phyloP scores from a whole-genome alignment of 2,113 vertebrate species.

The Verasper variegatus region DNA sequence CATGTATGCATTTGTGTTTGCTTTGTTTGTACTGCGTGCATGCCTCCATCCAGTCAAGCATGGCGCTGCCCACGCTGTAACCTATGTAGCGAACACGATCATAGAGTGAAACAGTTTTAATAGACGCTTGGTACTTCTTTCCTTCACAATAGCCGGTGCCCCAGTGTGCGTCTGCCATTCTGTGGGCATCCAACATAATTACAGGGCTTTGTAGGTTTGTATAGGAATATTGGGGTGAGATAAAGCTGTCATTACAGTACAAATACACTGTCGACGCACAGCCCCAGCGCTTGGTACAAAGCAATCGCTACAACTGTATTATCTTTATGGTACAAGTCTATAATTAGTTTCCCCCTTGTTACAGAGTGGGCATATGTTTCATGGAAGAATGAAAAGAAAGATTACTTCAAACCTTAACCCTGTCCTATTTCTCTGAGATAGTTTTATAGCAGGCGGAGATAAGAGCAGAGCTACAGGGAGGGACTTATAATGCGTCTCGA shows the following conservation, averaged over 20 bases:
- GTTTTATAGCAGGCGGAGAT: constrained; percentile 72
- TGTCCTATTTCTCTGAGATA: constrained; percentile 74
- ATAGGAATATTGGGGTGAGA: constrained; percentile 58
- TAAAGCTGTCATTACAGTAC: constrained; percentile 73
- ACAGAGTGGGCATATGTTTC: constrained; percentile 77
- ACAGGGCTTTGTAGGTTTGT: constrained; percentile 66
- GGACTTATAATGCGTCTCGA: constrained; percentile 71
- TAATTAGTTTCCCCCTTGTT: constrained; percentile 79
- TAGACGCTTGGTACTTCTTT: constrained; percentile 24
- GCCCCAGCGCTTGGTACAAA: constrained; percentile 61
- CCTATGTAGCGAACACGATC: constrained; percentile 42
- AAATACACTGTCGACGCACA: constrained; percentile 59
- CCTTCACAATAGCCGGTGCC: constrained; percentile 32
- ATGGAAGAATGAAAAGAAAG: constrained; percentile 73
- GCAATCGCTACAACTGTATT: constrained; percentile 74
- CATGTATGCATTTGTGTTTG: constrained; percentile 53
- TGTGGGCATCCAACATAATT: constrained; percentile 69
- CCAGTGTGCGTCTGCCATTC: constrained; percentile 52
- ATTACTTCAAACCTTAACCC: constrained; percentile 76
- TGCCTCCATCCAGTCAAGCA: constrained; percentile 40
- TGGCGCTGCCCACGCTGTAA: constrained; percentile 26
- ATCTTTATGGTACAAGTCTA: constrained; percentile 78
- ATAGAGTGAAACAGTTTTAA: constrained; percentile 47
- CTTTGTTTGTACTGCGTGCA: constrained; percentile 51
- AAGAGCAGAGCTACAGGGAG: constrained; percentile 72